Conservation (phyloP, 2,797 vertebrate species). For the Clarias fuscus region DNA sequence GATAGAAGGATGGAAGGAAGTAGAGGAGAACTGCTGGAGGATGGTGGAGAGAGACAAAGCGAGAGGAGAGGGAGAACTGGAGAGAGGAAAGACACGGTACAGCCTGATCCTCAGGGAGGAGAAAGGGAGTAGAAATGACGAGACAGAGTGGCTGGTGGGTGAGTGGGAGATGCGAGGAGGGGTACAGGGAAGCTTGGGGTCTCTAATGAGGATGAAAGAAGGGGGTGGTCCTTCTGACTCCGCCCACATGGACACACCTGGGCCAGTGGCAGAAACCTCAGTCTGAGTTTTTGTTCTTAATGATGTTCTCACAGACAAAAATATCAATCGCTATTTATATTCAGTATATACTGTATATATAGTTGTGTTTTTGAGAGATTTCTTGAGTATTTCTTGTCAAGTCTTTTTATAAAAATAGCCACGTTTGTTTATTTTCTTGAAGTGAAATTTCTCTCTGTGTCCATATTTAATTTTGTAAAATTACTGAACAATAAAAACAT, state of each 20-base stretch:
- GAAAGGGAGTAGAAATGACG: neutral
- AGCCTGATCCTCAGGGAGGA: slow-evolving; percentile 58
- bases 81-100: slow-evolving; percentile 49
- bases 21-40: slow-evolving; percentile 34
- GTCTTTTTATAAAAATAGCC: neutral
- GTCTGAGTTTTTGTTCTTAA: neutral
- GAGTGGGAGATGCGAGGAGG: slow-evolving; percentile 48
- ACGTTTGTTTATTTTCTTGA: neutral
- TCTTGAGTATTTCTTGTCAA: neutral
- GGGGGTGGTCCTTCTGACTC: neutral
- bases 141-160: slow-evolving; percentile 45
- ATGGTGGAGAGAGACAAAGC: neutral
- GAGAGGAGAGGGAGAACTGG: neutral
- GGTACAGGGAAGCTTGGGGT: slow-evolving; percentile 2
- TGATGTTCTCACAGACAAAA: neutral
- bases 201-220: slow-evolving; percentile 23
- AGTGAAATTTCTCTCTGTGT: neutral
- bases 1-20: slow-evolving; percentile 45
- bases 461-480: neutral
- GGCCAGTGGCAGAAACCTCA: neutral
- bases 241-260: neutral
- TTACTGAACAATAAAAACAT: neutral
- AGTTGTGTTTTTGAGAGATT: neutral
- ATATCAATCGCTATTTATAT: neutral
- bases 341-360: no score